Percentiles rank a stretch among this genome's conserved stretches.
Conservation (phyloP, 2,797 vertebrate species). For the Macroramphosus scolopax region DNA sequence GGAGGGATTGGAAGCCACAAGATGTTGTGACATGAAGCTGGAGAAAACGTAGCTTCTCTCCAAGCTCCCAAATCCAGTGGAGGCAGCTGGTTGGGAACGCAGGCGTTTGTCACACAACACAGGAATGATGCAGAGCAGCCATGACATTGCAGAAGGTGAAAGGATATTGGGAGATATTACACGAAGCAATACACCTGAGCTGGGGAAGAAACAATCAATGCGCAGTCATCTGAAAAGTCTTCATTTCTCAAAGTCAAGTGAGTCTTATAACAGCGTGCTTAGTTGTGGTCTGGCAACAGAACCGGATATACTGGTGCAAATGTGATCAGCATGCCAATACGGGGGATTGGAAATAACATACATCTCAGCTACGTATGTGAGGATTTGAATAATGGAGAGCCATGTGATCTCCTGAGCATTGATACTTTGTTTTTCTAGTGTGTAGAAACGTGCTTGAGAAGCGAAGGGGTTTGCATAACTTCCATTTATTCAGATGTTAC, state of each 20-base stretch:
- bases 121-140: constrained; percentile 55
- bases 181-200: constrained; percentile 50
- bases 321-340: constrained; percentile 2
- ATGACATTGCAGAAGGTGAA: constrained; percentile 76
- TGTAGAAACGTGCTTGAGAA: constrained; percentile 5
- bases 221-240: constrained; percentile 47
- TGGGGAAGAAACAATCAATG: constrained; percentile 59
- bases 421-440: constrained; percentile 4
- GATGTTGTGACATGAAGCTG: constrained; percentile 64
- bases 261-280: constrained; percentile 29
- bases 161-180: constrained; percentile 52
- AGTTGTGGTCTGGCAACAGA: background rate
- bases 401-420: constrained; percentile 8
- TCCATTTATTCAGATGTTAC: constrained; percentile 7
- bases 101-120: constrained; percentile 15
- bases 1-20: constrained; percentile 61
- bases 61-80: constrained; percentile 44
- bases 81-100: constrained; percentile 48
- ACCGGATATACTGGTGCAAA: constrained; percentile 18
- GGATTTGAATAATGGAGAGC: constrained; percentile 8
- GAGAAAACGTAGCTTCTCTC: constrained; percentile 66
- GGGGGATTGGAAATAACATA: no score
- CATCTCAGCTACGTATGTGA: background rate
- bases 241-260: constrained; percentile 54
- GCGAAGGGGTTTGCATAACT: constrained; percentile 9